Conservation (phyloP, 2,113 vertebrate species). For the Pterocles burchelli region DNA sequence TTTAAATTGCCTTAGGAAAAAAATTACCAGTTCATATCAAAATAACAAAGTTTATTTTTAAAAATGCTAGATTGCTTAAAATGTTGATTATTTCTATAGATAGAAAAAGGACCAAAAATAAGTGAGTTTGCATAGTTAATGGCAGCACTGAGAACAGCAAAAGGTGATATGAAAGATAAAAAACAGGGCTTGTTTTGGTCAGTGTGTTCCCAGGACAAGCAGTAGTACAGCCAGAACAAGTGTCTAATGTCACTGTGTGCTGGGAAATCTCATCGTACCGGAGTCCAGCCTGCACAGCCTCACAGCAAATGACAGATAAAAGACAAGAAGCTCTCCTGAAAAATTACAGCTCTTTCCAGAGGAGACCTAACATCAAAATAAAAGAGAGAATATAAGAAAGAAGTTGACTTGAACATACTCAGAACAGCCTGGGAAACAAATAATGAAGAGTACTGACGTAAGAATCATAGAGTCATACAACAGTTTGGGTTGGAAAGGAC, state of each 20-base stretch:
- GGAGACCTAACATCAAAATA: neutral
- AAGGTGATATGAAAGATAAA: neutral
- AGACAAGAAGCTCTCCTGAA: conserved; percentile 19
- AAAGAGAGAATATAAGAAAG: neutral
- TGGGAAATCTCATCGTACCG: conserved; percentile 10
- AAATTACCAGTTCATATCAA: neutral
- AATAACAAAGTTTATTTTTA: neutral
- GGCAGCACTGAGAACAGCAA: neutral
- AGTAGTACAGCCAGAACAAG: neutral
- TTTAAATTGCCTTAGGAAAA: neutral
- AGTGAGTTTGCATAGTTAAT: neutral
- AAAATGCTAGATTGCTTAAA: neutral
- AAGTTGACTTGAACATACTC: neutral
- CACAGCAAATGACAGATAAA: conserved; percentile 28
- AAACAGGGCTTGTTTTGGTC: conserved; percentile 24
- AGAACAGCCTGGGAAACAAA: neutral
- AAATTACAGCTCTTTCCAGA: conserved; percentile 12
- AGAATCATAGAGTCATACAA: neutral
- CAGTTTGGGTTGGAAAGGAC: no score
- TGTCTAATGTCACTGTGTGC: conserved; percentile 30
- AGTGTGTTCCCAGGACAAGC: neutral
- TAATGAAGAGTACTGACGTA: neutral
- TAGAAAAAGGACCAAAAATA: neutral
- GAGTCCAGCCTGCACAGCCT: conserved; percentile 32
- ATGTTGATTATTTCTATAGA: neutral